These are phyloP conservation scores for Ceriagrion tenellum DNA, from an alignment of 2,888 invertebrate genomes.

Conservation along the genomic window DNA sequence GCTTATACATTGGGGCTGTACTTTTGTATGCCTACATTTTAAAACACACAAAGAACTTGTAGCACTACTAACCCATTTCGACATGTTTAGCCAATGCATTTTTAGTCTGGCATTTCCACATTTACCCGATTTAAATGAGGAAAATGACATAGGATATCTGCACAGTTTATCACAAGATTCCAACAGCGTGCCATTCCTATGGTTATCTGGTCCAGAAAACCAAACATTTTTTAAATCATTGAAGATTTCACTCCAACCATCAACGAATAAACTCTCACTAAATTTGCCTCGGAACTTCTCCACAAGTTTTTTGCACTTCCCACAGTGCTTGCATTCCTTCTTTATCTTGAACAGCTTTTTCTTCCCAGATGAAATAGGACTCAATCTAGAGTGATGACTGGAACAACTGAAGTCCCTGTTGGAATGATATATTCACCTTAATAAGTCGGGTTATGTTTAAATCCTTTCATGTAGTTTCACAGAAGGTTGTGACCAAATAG, in stretches of 20 bases:
- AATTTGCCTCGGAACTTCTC: neutral
- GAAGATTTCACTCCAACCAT: constrained; percentile 54
- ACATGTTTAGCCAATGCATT: neutral
- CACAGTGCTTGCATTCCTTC: neutral
- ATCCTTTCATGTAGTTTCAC: too few species aligned
- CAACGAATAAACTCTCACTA: neutral
- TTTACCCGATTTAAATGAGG: neutral
- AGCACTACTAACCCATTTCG: constrained; percentile 21
- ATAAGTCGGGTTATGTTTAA: too few species aligned
- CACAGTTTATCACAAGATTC: neutral
- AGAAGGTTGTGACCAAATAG: too few species aligned
- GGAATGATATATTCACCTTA: neutral
- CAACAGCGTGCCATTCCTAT: neutral
- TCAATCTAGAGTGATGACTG: constrained; percentile 53
- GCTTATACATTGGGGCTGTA: neutral
- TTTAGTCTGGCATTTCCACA: neutral
- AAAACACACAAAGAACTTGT: constrained; percentile 14
- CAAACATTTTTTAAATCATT: neutral
- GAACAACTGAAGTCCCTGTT: constrained; percentile 12
- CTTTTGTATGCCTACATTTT: neutral
- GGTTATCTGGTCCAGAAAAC: neutral
- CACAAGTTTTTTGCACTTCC: neutral
- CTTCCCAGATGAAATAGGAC: neutral
- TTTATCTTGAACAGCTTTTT: neutral
- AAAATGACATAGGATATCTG: neutral